Evolutionary conservation across 2,888 invertebrate species (phyloP).

Genomic region (Drosophila neutralis): DNA sequence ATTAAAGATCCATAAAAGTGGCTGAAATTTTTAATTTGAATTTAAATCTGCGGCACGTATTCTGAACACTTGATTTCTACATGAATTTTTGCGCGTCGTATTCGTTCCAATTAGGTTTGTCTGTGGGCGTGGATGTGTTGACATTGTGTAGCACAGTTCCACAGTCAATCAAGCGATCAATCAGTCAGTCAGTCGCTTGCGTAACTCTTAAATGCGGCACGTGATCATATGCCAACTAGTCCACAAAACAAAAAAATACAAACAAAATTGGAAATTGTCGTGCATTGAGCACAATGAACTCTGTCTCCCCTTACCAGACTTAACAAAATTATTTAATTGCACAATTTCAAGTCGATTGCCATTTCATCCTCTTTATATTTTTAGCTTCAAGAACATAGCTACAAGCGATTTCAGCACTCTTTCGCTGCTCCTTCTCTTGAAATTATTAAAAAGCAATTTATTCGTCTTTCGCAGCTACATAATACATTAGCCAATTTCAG

Average conservation of each 20-base stretch:
- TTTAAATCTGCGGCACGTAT: conserved; percentile 62
- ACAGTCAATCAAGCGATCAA: conserved; percentile 65
- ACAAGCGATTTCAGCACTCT: conserved; percentile 42
- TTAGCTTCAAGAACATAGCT: conserved; percentile 39
- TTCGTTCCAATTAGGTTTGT: conserved; percentile 34
- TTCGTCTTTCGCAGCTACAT: conserved; percentile 16
- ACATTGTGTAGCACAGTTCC: conserved; percentile 70
- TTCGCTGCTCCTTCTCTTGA: conserved; percentile 27
- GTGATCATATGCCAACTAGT: conserved; percentile 35
- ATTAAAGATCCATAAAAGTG: conserved; percentile 71
- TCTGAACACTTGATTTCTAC: conserved; percentile 47
- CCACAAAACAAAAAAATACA: neutral
- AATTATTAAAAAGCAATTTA: conserved; percentile 67
- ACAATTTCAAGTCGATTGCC: conserved; percentile 59
- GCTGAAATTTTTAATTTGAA: conserved; percentile 46
- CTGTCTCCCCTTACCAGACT: conserved; percentile 5
- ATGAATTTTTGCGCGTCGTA: conserved; percentile 55
- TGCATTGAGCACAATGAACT: conserved; percentile 69
- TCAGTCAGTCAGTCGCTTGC: conserved; percentile 47
- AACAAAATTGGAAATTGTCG: conserved; percentile 30
- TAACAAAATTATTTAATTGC: conserved; percentile 59
- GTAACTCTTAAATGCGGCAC: conserved; percentile 58
- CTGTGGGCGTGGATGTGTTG: conserved; percentile 56
- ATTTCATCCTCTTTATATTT: conserved; percentile 30
- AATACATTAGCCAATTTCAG: conserved; percentile 35